Base-by-base conservation (phyloP, 2,797 vertebrate genomes). In the Borostomias antarcticus region DNA sequence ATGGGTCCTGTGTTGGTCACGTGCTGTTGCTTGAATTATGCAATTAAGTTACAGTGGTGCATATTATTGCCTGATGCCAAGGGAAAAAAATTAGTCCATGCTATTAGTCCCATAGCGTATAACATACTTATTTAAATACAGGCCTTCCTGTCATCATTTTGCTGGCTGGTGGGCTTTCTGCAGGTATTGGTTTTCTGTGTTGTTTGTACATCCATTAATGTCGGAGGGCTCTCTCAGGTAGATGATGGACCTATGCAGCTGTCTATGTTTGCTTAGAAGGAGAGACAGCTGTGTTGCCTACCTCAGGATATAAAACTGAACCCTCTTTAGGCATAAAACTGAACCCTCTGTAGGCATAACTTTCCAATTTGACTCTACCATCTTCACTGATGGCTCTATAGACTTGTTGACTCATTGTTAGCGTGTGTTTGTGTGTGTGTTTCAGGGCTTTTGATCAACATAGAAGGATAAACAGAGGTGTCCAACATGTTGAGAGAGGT, bases 241-340 rank as follows among this genome's bases (percentile, higher is more conserved):
- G 81, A 76, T 85, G 71, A 78, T 85, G 73, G 80, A 76, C 47
- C 64, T 50, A 37, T 73, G 64, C 87, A 90, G 88, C 88, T 91
- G 90, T 75, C 76, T 75, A 64, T 90, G 89, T 91, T 90, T 92
- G 81, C 78, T 89, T 72, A 89, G 81, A 61, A 21, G 50, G 26
- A 23, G 15, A 59, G 75, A 74, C 75, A 82, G 80, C 74, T n/a
- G n/a, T n/a, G 15, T 40, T 11, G 13, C 10, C 37, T 40, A 15
- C 2, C 13, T 3, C 15, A 40, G 9, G 15, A 40, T 11, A 40
- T 40, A 40, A 40, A 40, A 40, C 9, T 40, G 4, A 15, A 40
- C 13, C n/a, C n/a, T 40, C 37, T 40, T 10, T 11, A 15, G 15
- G 40, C n/a, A 15, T 13, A 45, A n/a, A 45, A 58, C 11, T 13